These are phyloP conservation scores for Accipiter cooperii DNA, from an alignment of 2,113 vertebrate species.

Conservation along the genomic window DNA sequence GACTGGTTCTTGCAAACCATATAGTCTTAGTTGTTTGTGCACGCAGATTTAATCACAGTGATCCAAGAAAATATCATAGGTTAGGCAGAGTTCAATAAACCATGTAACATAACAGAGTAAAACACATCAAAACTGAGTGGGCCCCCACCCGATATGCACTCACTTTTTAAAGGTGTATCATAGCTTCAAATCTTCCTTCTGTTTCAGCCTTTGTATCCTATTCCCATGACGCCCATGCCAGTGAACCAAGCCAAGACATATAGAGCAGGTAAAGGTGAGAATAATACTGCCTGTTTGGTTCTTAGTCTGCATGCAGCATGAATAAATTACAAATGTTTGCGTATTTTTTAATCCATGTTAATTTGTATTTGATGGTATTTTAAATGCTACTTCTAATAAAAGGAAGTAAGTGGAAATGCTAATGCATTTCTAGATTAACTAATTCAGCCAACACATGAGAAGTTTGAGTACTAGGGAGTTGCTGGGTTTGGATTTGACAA, in stretches of 20 bases:
- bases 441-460: neutral
- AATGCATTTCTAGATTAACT: neutral
- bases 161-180: neutral
- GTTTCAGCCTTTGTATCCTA: constrained; percentile 91
- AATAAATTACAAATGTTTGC: neutral
- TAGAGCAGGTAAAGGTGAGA: constrained; percentile 99
- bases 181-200: constrained; percentile 39
- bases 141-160: neutral
- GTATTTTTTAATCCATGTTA: neutral
- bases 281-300: constrained; percentile 76
- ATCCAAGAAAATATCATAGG: neutral
- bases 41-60: neutral
- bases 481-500: neutral
- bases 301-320: constrained; percentile 71
- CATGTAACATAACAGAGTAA: neutral
- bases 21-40: neutral
- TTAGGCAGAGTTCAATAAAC: constrained; percentile 21
- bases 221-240: constrained; percentile 95
- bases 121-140: neutral
- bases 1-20: neutral
- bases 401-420: neutral
- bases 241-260: constrained; percentile 98
- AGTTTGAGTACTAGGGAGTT: neutral
- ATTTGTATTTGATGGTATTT: neutral
- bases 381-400: neutral